phyloP scores from a whole-genome alignment of 2,113 vertebrate species.

The Alosa alosa region DNA sequence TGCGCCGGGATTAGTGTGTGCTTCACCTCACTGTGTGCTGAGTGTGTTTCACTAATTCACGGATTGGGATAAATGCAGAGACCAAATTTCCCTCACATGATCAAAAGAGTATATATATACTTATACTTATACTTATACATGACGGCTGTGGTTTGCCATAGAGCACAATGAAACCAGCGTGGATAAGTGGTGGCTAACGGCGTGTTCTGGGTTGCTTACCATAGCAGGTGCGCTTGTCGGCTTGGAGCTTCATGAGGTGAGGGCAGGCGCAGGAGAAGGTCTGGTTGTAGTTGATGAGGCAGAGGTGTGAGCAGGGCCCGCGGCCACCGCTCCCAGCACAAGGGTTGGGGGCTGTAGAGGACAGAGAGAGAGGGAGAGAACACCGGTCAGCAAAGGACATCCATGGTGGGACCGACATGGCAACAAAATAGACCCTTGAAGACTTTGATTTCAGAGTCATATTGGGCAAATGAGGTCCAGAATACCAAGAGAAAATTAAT shows the following conservation, averaged over 20 bases:
- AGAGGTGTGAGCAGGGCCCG: slow-evolving; percentile 90
- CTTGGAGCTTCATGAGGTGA: slow-evolving; percentile 93
- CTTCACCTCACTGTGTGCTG: no score
- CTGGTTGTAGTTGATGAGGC: slow-evolving; percentile 96
- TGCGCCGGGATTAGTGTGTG: no score
- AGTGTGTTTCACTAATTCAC: no score
- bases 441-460: neutral
- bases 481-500: no score
- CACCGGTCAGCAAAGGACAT: neutral
- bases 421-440: no score
- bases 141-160: neutral
- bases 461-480: neutral
- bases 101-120: no score
- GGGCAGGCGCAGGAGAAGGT: slow-evolving; percentile 91
- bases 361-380: neutral
- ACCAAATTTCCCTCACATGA: no score
- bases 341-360: slow-evolving; percentile 83
- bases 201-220: slow-evolving; percentile 65
- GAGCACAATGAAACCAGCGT: no score
- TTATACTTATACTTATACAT: no score
- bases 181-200: no score
- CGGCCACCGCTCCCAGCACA: slow-evolving; percentile 84
- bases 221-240: slow-evolving; percentile 87
- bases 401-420: no score
- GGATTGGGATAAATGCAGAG: no score